Evolutionary conservation across 2,113 vertebrate genomes (phyloP).

Genomic region (Eulemur rufifrons): DNA sequence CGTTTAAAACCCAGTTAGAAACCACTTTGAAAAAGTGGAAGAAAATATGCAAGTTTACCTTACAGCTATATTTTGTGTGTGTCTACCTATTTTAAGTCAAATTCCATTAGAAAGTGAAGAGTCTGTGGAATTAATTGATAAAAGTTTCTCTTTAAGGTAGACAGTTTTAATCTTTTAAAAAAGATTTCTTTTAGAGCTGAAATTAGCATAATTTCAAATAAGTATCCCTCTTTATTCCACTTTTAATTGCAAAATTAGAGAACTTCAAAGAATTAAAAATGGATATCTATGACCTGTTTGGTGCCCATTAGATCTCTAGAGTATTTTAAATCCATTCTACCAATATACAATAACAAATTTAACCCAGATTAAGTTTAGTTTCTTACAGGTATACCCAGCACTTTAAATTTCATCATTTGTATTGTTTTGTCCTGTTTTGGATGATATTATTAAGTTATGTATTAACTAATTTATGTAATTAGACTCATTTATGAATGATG

Average conservation of each 20-base stretch:
- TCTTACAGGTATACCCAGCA: neutral
- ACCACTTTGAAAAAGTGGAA: neutral
- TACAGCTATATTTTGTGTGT: neutral
- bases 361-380: neutral
- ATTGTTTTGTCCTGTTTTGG: neutral
- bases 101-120: neutral
- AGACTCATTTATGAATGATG: neutral
- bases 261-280: conserved; percentile 34
- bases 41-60: neutral
- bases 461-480: neutral
- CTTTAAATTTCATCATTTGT: neutral
- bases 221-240: neutral
- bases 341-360: neutral
- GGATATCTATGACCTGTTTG: neutral
- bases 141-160: neutral
- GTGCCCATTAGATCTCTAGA: neutral
- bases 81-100: conserved; percentile 12
- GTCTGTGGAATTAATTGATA: neutral
- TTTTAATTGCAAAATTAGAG: conserved; percentile 25
- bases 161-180: neutral
- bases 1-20: neutral
- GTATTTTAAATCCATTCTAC: neutral
- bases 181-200: neutral
- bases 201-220: neutral
- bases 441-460: neutral